A percentile compares a stretch with the other conserved stretches of the same genome.
These are phyloP conservation scores for Polyergus mexicanus DNA, from an alignment of 1,140 invertebrate species.

Conservation along the genomic window DNA sequence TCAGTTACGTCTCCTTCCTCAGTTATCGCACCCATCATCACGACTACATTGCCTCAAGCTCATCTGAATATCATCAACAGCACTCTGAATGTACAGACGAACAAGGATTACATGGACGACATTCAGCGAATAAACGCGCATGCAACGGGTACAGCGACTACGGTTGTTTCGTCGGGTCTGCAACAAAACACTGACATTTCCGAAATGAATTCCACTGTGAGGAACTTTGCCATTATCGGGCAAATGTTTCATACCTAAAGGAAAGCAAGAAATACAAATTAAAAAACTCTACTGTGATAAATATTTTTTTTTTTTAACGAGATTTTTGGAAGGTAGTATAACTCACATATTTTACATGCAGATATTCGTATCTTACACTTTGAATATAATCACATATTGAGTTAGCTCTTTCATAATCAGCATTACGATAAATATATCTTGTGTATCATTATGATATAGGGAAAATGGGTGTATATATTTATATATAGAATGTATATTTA, in stretches of 20 bases:
- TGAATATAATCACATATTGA: background rate
- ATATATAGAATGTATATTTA: constrained; percentile 43
- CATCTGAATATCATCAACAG: constrained; percentile 65
- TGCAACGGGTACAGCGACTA: constrained; percentile 6
- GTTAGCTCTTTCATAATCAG: constrained; percentile 17
- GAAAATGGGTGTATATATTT: constrained; percentile 18
- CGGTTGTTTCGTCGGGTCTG: constrained; percentile 26
- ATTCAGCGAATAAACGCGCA: constrained; percentile 67
- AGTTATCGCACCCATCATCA: constrained; percentile 66
- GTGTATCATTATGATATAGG: background rate
- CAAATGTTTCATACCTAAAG: constrained; percentile 78
- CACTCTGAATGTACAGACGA: constrained; percentile 64
- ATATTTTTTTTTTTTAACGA: constrained; percentile 4
- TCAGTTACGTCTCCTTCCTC: constrained; percentile 53
- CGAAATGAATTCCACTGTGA: constrained; percentile 68
- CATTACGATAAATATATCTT: background rate
- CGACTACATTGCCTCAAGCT: constrained; percentile 62
- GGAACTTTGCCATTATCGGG: constrained; percentile 78
- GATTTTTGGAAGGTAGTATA: background rate
- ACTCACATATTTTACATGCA: too few relatives aligned
- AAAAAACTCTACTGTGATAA: constrained; percentile 59
- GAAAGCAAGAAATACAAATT: background rate
- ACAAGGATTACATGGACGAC: constrained; percentile 73
- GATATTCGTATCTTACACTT: constrained; percentile 19
- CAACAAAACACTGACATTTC: constrained; percentile 43